Conservation (phyloP, 2,888 invertebrate species). For the Lapara coniferarum region DNA sequence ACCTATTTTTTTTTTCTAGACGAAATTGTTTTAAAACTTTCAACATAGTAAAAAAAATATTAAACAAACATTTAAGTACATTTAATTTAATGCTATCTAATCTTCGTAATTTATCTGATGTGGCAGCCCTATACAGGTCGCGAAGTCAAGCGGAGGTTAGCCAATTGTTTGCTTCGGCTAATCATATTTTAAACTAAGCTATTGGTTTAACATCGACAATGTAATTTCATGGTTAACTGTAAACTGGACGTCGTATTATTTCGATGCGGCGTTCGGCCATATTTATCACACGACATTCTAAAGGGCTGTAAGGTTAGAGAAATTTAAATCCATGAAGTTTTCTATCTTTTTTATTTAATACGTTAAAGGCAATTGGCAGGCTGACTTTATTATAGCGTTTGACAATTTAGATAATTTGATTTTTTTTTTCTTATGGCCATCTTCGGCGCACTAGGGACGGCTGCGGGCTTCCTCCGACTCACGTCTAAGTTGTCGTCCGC, state of each 20-base stretch:
- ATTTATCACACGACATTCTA: constrained; percentile 7
- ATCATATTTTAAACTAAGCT: constrained; percentile 61
- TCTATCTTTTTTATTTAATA: no score
- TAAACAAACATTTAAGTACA: background rate
- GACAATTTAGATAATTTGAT: no score
- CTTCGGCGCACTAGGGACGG: no score
- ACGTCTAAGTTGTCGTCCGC: no score
- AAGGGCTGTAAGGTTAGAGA: background rate
- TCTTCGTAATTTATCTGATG: constrained; percentile 25
- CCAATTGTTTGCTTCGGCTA: constrained; percentile 59
- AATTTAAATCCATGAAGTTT: no score
- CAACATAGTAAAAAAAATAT: no score
- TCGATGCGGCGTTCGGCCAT: constrained; percentile 21
- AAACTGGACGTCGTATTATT: constrained; percentile 38
- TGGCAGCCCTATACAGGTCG: constrained; percentile 39
- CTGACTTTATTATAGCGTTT: no score
- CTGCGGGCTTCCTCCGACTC: no score
- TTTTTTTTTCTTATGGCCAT: no score
- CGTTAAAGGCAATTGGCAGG: no score
- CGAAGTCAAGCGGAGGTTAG: constrained; percentile 60
- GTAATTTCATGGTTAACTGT: constrained; percentile 58
- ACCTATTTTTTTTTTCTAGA: no score
- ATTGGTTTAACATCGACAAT: constrained; percentile 56
- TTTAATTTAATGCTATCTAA: background rate
- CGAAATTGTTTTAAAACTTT: no score